Base-by-base conservation (phyloP, 2,113 vertebrate genomes). In the Phodopus roborovskii region DNA sequence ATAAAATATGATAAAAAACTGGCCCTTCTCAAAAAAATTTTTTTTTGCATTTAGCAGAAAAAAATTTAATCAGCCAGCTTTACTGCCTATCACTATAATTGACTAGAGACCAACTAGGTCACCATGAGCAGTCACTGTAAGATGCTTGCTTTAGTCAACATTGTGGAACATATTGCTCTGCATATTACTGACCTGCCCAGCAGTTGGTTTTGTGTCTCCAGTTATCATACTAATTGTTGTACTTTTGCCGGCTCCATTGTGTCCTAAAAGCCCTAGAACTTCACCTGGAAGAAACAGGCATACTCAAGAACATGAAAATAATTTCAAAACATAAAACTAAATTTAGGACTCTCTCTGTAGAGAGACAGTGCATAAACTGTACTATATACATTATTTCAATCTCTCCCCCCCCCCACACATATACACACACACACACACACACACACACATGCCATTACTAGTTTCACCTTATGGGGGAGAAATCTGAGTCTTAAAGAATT, bases 231-330 rank as follows among this genome's bases (percentile, higher is more conserved):
- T 99, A 98, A 99, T 99, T 22, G 99, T 93, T 0, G 99, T 99
- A 97, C 99, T 99, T 97, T 99, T 99, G 16, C 99, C 99, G 50
- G 99, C 99, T 98, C 99, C 99, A 0, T 99, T 99, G 82, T 99
- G 99, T 1, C 99, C 99, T 93, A 99, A 82, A 88, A 99, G 97
- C 33, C 99, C 99, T 19, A 99, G 95, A 58, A 99, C 99, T 97
- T 99, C 99, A 56, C 99, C 99, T 99, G 90, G 50, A 97, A 70
- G 95, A 88, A 95, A 96, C 33, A 84, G 42, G 20, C 20, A 11
- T 39, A 45, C 53, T 87, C 13, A 91, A 89, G 70, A 88, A 89
- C 12, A 53, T 0, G n/a, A 30, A 75, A 45, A 20, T 36, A 36
- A 33, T 74, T 53, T 92, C 2, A 45, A n/a, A 56, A 50, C 58